Base-by-base conservation (phyloP, 2,888 invertebrate genomes). In the Metellina segmentata region DNA sequence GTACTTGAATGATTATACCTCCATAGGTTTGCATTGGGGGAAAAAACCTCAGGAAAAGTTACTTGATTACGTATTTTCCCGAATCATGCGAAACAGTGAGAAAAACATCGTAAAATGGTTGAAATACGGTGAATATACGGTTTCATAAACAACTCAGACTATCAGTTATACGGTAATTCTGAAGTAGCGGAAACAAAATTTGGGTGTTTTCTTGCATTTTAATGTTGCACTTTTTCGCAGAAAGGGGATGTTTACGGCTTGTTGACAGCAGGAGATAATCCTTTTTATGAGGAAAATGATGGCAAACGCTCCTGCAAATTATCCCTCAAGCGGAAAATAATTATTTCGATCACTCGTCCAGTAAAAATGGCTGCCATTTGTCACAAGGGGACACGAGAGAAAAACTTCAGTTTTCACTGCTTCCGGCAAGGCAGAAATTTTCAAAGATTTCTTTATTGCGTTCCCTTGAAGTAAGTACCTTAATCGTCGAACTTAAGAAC, bases 191-290 rank as follows among this genome's bases (percentile, higher is more conserved):
- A 20, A 75, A 77, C 49, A 49, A 49, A 8, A 7, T 49, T n/a
- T n/a, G 72, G 19, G 9, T 72, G 19, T 69, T 69, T 72, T 72
- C 72, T 72, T 72, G 9, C 19, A 72, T 19, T 20, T 72, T 6
- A n/a, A 19, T 16, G 34, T 72, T 19, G 19, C 61, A 61, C 6
- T 34, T 78, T 85, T 78, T 51, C 52, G 20, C 49, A 77, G 77
- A 86, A 61, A 19, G 8, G 9, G 13, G 52, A 70, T 70, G 78
- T 69, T 77, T 86, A 48, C 19, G 20, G 13, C 78, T 86, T 86
- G 70, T 86, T 86, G 49, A 78, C 85, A 16, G 69, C 19, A 61
- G 16, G n/a, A 75, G 69, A 48, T 85, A 85, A 75, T 86, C 77
- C 69, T 19, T 85, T 19, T 19, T 20, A 16, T 20, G 75, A 85